These are phyloP conservation scores for Macrocentrus cingulum DNA, from an alignment of 1,140 invertebrate genomes.

Conservation along the genomic window DNA sequence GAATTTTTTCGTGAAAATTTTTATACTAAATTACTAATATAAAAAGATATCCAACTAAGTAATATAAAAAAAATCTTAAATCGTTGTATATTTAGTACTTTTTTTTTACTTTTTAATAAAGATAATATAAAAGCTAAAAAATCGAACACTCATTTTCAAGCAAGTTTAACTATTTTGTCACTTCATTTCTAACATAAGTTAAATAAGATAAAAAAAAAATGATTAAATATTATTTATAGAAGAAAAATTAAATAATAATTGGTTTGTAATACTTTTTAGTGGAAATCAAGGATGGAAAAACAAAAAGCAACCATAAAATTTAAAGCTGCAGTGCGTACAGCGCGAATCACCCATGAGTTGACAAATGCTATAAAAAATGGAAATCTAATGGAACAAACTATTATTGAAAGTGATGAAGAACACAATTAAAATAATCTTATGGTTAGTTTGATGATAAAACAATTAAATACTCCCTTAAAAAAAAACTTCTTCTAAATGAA, in stretches of 20 bases:
- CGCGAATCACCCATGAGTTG: constrained; percentile 52
- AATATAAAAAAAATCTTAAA: no score
- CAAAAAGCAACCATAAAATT: constrained; percentile 67
- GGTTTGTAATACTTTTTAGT: constrained; percentile 54
- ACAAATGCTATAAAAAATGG: constrained; percentile 34
- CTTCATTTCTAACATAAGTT: no score
- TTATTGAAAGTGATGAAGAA: background rate
- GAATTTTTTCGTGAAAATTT: background rate
- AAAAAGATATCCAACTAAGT: no score
- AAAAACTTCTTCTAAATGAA: no score
- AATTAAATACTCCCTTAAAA: no score
- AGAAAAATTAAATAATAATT: background rate
- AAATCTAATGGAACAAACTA: background rate
- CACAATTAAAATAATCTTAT: background rate
- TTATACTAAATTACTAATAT: background rate
- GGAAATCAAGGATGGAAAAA: constrained; percentile 72
- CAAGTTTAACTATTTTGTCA: no score
- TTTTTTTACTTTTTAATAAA: no score
- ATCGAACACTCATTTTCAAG: no score
- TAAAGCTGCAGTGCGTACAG: constrained; percentile 66
- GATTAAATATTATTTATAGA: no score
- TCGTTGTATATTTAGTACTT: no score
- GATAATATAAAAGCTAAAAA: no score
- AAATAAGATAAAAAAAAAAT: no score
- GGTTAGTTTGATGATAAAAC: background rate